Base-by-base conservation (phyloP, 2,888 invertebrate species). In the Lathronympha strigana region DNA sequence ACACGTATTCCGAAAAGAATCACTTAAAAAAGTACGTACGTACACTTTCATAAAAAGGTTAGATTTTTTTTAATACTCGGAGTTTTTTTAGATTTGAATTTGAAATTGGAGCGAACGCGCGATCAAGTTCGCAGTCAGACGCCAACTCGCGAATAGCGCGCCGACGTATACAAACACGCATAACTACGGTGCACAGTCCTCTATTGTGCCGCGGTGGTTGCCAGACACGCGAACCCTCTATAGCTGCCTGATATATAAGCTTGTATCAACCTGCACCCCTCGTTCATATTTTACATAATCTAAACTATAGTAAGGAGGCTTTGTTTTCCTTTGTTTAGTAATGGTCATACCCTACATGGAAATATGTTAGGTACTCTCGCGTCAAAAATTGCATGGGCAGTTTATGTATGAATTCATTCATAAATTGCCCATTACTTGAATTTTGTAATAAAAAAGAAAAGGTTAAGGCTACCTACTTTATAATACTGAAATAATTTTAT, bases 141-240 rank as follows among this genome's bases (percentile, higher is more conserved):
- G 83, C 79, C 83, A 86, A 92, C 91, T 92, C 91, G 86, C 84
- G 79, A 83, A 76, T 79, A 76, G 80, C 79, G 68, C 80, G 77
- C 78, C 79, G 76, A 70, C 71, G 73, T 72, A 72, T 72, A 76
- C 74, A 79, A 78, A 84, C 79, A 84, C 67, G 74, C 84, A 87
- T 87, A 86, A 73, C 82, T 86, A 85, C 72, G 71, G 78, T 72
- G 78, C 79, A 87, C 82, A 84, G 86, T 83, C 83, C 49, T 82
- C 86, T 82, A 86, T 90, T 89, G 87, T 89, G 70, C 76, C 80
- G 79, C 75, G 76, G 79, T 76, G 76, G 79, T 76, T 76, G 83
- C 84, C 85, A 90, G 87, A 90, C 90, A 86, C 80, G 86, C 87
- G 77, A 87, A 86, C 88, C 89, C 88, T 84, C 84, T 79, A 71